A percentile compares a stretch with the other conserved stretches of the same genome.
Evolutionary conservation across 2,888 invertebrate species (phyloP).

Genomic region (Cryptus viduatorius): DNA sequence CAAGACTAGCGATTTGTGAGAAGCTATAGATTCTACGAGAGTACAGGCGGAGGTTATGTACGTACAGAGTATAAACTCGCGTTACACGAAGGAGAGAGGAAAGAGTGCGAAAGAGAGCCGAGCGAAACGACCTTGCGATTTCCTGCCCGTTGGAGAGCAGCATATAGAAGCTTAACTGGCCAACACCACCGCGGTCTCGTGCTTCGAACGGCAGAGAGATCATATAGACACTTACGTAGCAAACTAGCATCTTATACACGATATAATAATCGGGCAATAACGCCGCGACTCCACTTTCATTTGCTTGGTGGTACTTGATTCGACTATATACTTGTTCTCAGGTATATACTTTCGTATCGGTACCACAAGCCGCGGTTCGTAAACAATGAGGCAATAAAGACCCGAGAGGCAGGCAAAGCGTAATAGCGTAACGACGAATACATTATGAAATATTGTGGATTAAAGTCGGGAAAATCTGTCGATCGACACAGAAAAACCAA

Average conservation of each 20-base stretch:
- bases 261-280: constrained; percentile 63
- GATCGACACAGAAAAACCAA: too few species aligned
- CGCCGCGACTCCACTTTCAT: constrained; percentile 44
- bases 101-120: constrained; percentile 43
- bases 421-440: constrained; percentile 5
- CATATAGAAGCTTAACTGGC: constrained; percentile 1
- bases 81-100: neutral
- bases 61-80: constrained; percentile 2
- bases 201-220: constrained; percentile 5
- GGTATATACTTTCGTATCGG: constrained; percentile 12
- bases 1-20: constrained; percentile 53
- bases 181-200: constrained; percentile 7
- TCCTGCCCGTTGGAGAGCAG: constrained; percentile 44
- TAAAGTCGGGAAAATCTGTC: too few species aligned
- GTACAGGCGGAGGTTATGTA: neutral
- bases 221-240: constrained; percentile 17
- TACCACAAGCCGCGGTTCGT: constrained; percentile 26
- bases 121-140: constrained; percentile 67
- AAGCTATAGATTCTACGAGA: constrained; percentile 4
- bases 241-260: constrained; percentile 22
- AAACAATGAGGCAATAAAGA: constrained; percentile 62
- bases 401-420: constrained; percentile 8
- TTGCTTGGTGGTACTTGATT: constrained; percentile 37
- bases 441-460: constrained; percentile 36
- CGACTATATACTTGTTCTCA: constrained; percentile 16